phyloP scores from a whole-genome alignment of 2,797 vertebrate genomes.

The Schizothorax lantsangensis region DNA sequence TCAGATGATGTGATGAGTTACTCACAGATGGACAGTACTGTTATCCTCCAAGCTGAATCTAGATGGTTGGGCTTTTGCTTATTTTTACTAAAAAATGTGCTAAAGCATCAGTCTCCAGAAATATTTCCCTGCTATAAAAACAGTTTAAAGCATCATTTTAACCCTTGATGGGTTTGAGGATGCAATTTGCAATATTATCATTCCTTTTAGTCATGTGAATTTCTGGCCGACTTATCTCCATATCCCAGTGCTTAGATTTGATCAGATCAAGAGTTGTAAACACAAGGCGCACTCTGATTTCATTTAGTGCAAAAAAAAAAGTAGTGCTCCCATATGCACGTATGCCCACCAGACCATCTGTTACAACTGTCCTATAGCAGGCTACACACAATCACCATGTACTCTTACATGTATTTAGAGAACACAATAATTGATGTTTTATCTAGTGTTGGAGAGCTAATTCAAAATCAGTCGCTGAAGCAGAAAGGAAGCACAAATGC shows the following conservation, averaged over 20 bases:
- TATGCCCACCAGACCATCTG: neutral
- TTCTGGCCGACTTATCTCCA: neutral
- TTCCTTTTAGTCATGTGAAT: neutral
- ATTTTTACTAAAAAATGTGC: neutral
- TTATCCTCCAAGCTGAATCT: neutral
- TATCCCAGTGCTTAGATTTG: neutral
- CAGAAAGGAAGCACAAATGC: slow-evolving; percentile 23
- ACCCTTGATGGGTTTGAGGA: neutral
- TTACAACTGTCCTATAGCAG: slow-evolving; percentile 3
- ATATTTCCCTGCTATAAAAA: neutral
- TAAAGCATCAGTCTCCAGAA: neutral
- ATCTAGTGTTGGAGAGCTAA: neutral
- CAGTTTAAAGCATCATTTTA: slow-evolving; percentile 1
- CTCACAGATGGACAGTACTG: slow-evolving; percentile 33
- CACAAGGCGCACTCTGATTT: neutral
- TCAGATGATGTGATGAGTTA: slow-evolving; percentile 26
- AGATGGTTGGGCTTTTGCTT: slow-evolving; percentile 21
- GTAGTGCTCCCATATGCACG: neutral
- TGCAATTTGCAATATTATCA: neutral
- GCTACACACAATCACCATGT: neutral
- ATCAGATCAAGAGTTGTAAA: neutral
- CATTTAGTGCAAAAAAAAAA: slow-evolving; percentile 1
- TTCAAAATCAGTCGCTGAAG: neutral
- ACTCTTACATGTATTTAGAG: neutral
- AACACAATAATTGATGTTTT: neutral